Percentiles rank a stretch among this genome's conserved stretches.
These are phyloP conservation scores for Athalia rosae DNA, from an alignment of 2,888 invertebrate species.

Conservation along the genomic window DNA sequence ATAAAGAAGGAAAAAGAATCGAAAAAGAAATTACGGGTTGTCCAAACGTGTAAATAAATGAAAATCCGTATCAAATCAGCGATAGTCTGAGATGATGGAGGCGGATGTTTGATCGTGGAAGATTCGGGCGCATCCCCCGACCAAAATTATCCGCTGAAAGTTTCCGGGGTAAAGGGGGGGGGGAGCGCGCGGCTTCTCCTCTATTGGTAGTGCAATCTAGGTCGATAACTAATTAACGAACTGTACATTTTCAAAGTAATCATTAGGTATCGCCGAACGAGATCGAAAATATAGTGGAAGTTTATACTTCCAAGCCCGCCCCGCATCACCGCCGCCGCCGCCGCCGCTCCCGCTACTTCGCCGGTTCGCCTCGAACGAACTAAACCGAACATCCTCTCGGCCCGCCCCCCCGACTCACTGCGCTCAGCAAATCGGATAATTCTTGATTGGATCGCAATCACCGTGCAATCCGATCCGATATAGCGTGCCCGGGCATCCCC, in stretches of 20 bases:
- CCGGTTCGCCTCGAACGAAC: no score
- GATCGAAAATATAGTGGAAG: constrained; percentile 34
- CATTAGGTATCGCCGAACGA: constrained; percentile 26
- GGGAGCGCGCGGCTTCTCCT: not conserved
- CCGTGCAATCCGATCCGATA: constrained; percentile 38
- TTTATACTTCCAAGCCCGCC: constrained; percentile 23
- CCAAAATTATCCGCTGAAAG: no score
- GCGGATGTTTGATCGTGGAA: no score
- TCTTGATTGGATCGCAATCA: constrained; percentile 47
- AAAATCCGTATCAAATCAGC: no score
- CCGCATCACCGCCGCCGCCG: not conserved
- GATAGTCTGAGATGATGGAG: no score
- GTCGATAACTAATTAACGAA: constrained; percentile 43
- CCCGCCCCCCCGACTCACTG: not conserved
- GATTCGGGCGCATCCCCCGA: not conserved
- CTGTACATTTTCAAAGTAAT: constrained; percentile 30
- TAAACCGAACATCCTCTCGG: no score
- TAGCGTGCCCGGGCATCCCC: constrained; percentile 17
- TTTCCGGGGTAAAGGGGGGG: no score
- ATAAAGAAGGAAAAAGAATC: no score
- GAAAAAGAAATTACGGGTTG: no score
- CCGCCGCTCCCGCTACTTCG: not conserved
- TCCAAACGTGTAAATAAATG: no score
- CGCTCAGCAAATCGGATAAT: constrained; percentile 43
- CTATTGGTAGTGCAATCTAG: constrained; percentile 31